phyloP scores from a whole-genome alignment of 2,888 invertebrate genomes.

The Zeuzera pyrina region DNA sequence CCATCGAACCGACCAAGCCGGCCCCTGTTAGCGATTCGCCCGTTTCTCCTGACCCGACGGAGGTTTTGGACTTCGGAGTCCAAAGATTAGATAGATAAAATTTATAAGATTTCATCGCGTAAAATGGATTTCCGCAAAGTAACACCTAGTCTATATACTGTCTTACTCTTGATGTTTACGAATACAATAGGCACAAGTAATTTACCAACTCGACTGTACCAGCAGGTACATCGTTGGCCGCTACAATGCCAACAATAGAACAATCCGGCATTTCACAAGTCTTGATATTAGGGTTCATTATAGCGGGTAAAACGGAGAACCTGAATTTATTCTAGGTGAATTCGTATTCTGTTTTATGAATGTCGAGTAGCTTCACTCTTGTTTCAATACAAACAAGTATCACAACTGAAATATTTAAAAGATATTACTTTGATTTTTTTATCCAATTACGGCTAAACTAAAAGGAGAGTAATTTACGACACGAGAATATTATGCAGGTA shows the following conservation, averaged over 20 bases:
- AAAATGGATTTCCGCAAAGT: too few species aligned
- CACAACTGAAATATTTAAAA: too few species aligned
- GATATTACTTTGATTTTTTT: too few species aligned
- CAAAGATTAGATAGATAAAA: too few species aligned
- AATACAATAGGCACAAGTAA: background rate
- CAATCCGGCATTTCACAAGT: constrained; percentile 58
- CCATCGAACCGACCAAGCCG: too few species aligned
- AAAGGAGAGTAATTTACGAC: too few species aligned
- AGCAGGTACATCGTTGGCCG: constrained; percentile 23
- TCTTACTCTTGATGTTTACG: background rate
- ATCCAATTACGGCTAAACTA: too few species aligned
- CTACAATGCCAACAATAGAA: constrained; percentile 67
- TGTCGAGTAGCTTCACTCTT: constrained; percentile 43
- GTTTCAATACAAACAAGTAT: constrained; percentile 8
- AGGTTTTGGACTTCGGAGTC: too few species aligned
- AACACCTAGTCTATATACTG: background rate
- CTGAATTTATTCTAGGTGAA: constrained; percentile 67
- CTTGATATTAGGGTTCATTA: constrained; percentile 72
- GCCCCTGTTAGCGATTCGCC: too few species aligned
- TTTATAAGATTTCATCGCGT: too few species aligned
- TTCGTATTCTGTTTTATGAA: constrained; percentile 35
- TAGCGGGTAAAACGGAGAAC: constrained; percentile 56
- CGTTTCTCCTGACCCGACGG: too few species aligned
- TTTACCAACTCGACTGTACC: constrained; percentile 21
- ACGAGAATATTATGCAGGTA: too few species aligned